Evolutionary conservation across 2,888 invertebrate genomes (phyloP).

Genomic region (Stenolophus ochropezus): DNA sequence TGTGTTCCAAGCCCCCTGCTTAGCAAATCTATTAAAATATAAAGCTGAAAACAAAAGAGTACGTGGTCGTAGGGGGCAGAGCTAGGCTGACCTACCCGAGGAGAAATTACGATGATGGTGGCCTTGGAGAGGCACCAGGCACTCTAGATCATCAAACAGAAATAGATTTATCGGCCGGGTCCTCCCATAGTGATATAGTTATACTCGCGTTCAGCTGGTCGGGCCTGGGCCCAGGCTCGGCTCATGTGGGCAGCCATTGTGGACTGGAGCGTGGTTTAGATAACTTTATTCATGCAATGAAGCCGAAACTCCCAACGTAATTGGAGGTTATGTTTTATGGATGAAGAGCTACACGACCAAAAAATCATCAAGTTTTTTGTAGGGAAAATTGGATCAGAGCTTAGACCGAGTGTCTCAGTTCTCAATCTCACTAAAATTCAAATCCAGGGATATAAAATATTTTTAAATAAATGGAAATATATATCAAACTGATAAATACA

Average conservation of each 20-base stretch:
- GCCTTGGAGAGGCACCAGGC: neutral
- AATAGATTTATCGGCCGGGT: neutral
- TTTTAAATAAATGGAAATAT: no score
- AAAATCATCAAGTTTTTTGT: neutral
- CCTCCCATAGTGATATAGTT: neutral
- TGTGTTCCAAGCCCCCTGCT: neutral
- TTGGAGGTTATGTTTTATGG: neutral
- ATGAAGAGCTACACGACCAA: neutral
- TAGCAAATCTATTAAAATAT: neutral
- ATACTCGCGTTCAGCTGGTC: neutral
- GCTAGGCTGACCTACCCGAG: neutral
- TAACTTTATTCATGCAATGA: slow-evolving; percentile 38
- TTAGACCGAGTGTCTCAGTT: neutral
- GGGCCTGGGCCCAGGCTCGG: neutral
- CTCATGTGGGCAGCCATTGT: slow-evolving; percentile 20
- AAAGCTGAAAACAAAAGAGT: neutral
- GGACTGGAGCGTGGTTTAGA: slow-evolving; percentile 9
- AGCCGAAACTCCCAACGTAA: neutral
- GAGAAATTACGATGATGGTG: neutral
- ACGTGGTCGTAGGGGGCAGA: neutral
- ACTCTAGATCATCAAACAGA: neutral
- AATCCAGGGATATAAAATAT: no score
- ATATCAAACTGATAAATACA: no score
- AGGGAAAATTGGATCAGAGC: neutral
- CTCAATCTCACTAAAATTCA: no score